phyloP scores from a whole-genome alignment of 2,888 invertebrate species.

The Limenitis arthemis region DNA sequence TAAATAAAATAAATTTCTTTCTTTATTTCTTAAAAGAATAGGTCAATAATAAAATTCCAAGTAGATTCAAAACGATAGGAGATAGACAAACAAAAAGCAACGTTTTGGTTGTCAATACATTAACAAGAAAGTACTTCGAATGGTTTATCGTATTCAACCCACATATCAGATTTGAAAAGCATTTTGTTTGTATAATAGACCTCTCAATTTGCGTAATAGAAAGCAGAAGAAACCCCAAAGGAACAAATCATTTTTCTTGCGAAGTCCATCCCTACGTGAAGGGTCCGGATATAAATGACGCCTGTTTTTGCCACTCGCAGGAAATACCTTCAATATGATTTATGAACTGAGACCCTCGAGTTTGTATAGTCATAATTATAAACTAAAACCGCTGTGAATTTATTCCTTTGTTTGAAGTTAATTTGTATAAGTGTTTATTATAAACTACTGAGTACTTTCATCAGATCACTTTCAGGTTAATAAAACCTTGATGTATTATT shows the following conservation, averaged over 20 bases:
- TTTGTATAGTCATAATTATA: background rate
- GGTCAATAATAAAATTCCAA: no score
- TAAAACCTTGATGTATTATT: no score
- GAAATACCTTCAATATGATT: conserved; percentile 12
- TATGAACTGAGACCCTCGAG: conserved; percentile 3
- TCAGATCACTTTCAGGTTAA: no score
- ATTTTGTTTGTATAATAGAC: conserved; percentile 3
- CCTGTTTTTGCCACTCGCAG: conserved; percentile 23
- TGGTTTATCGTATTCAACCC: background rate
- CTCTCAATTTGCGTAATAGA: conserved; percentile 22
- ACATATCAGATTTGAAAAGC: background rate
- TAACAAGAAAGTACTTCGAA: no score
- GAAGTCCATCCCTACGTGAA: conserved; percentile 26
- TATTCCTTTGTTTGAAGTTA: background rate
- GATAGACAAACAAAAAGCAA: no score
- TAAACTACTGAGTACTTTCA: no score
- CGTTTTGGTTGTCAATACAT: no score
- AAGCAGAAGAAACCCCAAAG: conserved; percentile 14
- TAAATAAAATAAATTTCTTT: no score
- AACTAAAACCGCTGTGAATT: background rate
- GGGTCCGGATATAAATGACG: conserved; percentile 26
- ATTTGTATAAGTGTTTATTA: no score
- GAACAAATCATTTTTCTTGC: conserved; percentile 27
- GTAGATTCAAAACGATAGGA: no score
- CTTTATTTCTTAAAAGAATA: no score